A percentile compares a stretch with the other conserved stretches of the same genome.
Evolutionary conservation across 2,113 vertebrate species (phyloP).

Genomic region (Mirza zaza): DNA sequence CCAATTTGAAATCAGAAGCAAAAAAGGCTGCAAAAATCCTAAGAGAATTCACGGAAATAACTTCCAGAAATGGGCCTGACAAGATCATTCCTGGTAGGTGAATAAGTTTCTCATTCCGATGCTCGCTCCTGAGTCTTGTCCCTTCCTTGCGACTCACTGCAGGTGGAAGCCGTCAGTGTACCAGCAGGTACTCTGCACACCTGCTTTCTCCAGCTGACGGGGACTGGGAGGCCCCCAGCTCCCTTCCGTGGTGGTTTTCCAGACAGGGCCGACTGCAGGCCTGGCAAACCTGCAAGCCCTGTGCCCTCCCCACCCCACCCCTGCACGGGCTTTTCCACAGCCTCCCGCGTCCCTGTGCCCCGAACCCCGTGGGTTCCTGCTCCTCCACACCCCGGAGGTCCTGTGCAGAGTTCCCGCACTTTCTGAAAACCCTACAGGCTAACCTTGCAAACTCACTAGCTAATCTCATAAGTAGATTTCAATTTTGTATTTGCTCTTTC

Average conservation of each 20-base stretch:
- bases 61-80: slow-evolving; percentile 93
- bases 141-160: not conserved
- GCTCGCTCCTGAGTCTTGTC: not conserved
- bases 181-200: too few relatives aligned
- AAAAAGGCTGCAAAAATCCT: slow-evolving; percentile 98
- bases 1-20: slow-evolving; percentile 94
- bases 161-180: not conserved
- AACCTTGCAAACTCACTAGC: not conserved
- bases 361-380: rapidly evolving
- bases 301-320: rapidly evolving
- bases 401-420: not conserved
- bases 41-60: slow-evolving; percentile 96
- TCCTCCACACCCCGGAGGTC: not conserved
- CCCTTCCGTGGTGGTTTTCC: not conserved
- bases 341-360: rapidly evolving
- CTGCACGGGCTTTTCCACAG: rapidly evolving
- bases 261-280: too few relatives aligned
- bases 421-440: not conserved
- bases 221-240: too few relatives aligned
- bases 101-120: not conserved
- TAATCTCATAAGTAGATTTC: not conserved
- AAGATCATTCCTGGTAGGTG: slow-evolving; percentile 94
- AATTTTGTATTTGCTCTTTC: not conserved
- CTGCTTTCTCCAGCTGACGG: not conserved
- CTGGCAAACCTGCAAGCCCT: not conserved